Evolutionary conservation across 2,113 vertebrate species (phyloP), one percentile per base, ranked within the genome.

Genomic region (Scomber scombrus): DNA sequence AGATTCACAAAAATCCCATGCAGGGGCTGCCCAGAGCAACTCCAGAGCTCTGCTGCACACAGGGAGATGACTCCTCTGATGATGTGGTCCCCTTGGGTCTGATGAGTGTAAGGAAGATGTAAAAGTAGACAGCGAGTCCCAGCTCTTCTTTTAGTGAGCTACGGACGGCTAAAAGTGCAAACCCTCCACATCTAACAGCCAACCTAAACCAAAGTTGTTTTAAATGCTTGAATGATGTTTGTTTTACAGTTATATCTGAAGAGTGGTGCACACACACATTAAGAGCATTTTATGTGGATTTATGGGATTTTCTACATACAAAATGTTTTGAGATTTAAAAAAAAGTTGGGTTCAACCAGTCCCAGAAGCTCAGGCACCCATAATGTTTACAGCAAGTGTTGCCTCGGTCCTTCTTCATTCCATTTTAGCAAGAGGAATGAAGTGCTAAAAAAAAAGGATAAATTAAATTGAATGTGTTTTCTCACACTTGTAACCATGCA

Each of bases 401-500:
- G 50, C n/a, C 50, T n/a, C 51, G 2, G 50, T 14, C 11, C 16
- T 45, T 5, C 15, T 12, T 7, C 8, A 43, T 78, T 47, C 52
- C 40, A 62, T 68, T 62, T 62, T 46, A 26, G 49, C 43, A 64
- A 52, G 12, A 18, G 1, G 21, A 60, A 60, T 52, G 0, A 13
- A 65, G 43, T 15, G 21, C 29, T 61, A 60, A 63, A 16, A 47
- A 47, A 19, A 49, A 56, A 23, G 52, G 19, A 21, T 14, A 54
- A 75, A 56, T 0, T 0, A 55, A 69, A 81, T 77, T 0, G 6
- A 65, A 66, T 73, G 56, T 19, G 16, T 46, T 26, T n/a, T 75
- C n/a, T 47, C 70, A 29, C 23, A 2, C 21, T 75, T 64, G 15
- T 68, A 81, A 62, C 23, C 16, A 47, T 45, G 29, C 70, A 50